phyloP scores from a whole-genome alignment of 2,797 vertebrate species.

The Lates japonicus region DNA sequence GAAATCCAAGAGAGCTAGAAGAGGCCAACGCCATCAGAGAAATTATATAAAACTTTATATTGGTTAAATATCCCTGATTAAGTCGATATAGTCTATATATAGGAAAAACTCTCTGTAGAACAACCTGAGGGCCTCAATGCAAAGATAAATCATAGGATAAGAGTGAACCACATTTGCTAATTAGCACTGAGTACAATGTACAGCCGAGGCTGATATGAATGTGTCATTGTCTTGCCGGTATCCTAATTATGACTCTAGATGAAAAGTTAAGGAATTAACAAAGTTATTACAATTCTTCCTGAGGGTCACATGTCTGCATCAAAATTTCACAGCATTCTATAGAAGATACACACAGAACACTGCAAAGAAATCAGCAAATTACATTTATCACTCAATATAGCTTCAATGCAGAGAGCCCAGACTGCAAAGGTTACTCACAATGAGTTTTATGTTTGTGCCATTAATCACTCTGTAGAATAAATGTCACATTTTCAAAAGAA shows the following conservation, averaged over 20 bases:
- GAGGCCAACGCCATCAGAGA: no score
- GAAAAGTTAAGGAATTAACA: not conserved
- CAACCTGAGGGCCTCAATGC: no score
- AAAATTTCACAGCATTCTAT: not conserved
- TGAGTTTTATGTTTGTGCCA: constrained; percentile 30
- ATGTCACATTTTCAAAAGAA: constrained; percentile 49
- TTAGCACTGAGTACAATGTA: not conserved
- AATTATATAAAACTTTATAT: not conserved
- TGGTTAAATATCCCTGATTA: no score
- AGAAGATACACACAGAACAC: not conserved
- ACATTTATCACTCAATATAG: constrained; percentile 9
- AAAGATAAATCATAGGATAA: not conserved
- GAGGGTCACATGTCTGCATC: no score
- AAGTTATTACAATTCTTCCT: not conserved
- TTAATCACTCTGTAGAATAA: constrained; percentile 51
- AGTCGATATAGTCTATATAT: no score
- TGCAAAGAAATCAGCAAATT: not conserved
- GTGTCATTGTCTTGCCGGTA: not conserved
- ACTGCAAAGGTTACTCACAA: constrained; percentile 1
- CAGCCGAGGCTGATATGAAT: not conserved
- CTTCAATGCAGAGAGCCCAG: not conserved
- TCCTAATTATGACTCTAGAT: not conserved
- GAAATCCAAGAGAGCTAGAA: no score
- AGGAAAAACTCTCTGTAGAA: not conserved
- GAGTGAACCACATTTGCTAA: not conserved